Evolutionary conservation across 2,113 vertebrate species (phyloP).

Genomic region (Dicerorhinus sumatrensis): DNA sequence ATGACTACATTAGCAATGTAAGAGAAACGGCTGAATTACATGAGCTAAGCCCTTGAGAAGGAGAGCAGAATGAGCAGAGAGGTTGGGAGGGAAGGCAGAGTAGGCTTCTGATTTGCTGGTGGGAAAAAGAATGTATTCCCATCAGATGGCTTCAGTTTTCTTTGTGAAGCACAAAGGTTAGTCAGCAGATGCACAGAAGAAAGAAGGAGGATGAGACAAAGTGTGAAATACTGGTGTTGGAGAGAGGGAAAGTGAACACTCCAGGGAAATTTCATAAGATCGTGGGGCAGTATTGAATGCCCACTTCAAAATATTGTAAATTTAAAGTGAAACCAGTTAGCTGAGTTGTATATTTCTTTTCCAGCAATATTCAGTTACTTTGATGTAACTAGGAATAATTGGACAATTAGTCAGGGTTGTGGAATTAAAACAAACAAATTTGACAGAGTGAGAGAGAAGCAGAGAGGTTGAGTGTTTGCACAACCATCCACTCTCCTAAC

Average conservation of each 20-base stretch:
- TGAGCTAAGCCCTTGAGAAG: not conserved
- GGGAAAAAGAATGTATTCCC: not conserved
- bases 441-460: not conserved
- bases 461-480: not conserved
- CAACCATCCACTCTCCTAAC: not conserved
- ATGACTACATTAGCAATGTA: not conserved
- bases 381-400: not conserved
- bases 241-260: not conserved
- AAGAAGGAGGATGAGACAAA: not conserved
- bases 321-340: not conserved
- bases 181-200: not conserved
- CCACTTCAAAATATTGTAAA: not conserved
- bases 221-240: not conserved
- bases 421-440: not conserved
- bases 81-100: not conserved
- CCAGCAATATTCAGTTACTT: not conserved
- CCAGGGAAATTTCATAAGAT: not conserved
- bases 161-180: not conserved
- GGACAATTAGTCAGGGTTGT: not conserved
- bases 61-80: not conserved
- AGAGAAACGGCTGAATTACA: not conserved
- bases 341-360: not conserved
- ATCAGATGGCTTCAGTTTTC: not conserved
- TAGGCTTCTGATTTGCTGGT: not conserved
- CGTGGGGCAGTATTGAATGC: not conserved